Conservation (phyloP, 2,888 invertebrate genomes). For the Drosophila nr. perissopoda region DNA sequence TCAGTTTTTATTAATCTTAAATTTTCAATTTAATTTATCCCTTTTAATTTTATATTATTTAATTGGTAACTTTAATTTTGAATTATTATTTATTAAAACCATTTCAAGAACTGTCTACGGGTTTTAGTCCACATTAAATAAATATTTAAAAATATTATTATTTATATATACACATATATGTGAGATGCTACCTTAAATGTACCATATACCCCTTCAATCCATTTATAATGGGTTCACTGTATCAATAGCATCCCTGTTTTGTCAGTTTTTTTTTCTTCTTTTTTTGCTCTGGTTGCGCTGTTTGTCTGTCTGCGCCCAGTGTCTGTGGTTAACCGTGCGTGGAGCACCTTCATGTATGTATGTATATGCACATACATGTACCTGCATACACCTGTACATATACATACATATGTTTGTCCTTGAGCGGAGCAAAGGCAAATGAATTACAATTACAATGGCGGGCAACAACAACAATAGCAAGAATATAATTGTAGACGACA, state of each 20-base stretch:
- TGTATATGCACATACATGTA: background rate
- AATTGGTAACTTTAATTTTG: background rate
- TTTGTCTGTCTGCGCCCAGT: conserved; percentile 9
- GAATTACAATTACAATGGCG: conserved; percentile 72
- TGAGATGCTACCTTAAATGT: no score
- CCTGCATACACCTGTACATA: background rate
- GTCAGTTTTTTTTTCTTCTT: background rate
- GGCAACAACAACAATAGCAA: conserved; percentile 12
- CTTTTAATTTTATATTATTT: background rate
- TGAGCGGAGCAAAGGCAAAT: conserved; percentile 65
- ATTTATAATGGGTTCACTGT: background rate
- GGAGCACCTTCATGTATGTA: conserved; percentile 53
- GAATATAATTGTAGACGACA: conserved; percentile 14
- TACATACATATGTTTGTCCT: conserved; percentile 55
- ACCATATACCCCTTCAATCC: background rate
- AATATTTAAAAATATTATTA: no score
- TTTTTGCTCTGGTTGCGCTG: conserved; percentile 18
- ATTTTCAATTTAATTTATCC: background rate
- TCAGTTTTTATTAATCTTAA: background rate
- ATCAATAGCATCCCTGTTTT: background rate
- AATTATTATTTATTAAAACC: no score
- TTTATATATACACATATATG: background rate
- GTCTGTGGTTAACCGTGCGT: conserved; percentile 62
- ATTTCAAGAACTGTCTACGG: no score
- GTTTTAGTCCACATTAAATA: no score